phyloP scores from a whole-genome alignment of 2,888 invertebrate species.

The Pollenia amentaria region DNA sequence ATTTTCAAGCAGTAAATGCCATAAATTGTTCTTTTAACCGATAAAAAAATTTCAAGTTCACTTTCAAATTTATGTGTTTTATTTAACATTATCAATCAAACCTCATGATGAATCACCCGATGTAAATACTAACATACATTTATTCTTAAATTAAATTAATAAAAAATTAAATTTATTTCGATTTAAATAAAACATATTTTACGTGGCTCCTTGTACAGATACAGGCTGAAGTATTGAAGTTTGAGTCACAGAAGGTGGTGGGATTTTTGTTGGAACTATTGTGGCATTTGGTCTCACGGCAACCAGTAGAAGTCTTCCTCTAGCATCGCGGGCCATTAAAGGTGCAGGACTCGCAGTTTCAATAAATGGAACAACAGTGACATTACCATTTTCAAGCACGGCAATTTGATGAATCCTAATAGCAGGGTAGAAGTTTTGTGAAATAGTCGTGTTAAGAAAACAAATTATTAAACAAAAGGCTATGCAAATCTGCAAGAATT shows the following conservation, averaged over 20 bases:
- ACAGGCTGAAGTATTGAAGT: no score
- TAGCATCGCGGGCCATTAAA: constrained; percentile 13
- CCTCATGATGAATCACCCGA: no score
- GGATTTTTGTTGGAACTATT: no score
- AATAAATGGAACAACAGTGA: constrained; percentile 35
- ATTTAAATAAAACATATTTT: background rate
- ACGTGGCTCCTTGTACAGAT: background rate
- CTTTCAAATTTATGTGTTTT: no score
- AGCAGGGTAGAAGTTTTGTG: constrained; percentile 59
- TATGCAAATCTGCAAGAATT: constrained; percentile 13
- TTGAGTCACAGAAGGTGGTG: no score
- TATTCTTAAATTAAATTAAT: background rate
- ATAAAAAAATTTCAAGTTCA: no score
- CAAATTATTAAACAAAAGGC: background rate
- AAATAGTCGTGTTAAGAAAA: background rate
- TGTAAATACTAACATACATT: no score
- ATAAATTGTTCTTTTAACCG: no score
- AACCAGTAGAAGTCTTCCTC: constrained; percentile 8
- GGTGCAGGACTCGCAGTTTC: constrained; percentile 47
- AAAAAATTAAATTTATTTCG: background rate
- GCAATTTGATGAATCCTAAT: constrained; percentile 38
- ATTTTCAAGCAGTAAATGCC: no score
- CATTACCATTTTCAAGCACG: constrained; percentile 51
- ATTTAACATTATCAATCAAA: no score
- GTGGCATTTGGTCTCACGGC: background rate